A percentile compares a stretch with the other conserved stretches of the same genome.
These are phyloP conservation scores for Leucania comma DNA, from an alignment of 2,888 invertebrate species.

Conservation along the genomic window DNA sequence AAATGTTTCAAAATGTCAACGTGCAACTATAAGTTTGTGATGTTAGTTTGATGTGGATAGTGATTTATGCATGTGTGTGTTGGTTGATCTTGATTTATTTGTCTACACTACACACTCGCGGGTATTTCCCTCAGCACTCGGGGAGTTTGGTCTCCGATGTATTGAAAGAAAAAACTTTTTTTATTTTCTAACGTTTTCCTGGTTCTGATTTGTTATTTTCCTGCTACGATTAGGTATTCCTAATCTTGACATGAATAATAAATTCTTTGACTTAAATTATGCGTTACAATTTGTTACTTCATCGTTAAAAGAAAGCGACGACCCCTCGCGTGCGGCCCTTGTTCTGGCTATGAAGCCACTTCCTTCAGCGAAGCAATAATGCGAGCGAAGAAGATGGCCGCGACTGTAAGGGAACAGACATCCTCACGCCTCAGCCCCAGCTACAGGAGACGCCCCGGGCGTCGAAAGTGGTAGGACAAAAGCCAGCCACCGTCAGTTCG, in stretches of 20 bases:
- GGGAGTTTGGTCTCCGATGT: conserved; percentile 2
- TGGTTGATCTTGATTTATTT: conserved; percentile 24
- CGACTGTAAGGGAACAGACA: background rate
- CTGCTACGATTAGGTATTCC: background rate
- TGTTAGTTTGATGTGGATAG: conserved; percentile 14
- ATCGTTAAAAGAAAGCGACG: conserved; percentile 7
- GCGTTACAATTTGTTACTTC: conserved; percentile 1
- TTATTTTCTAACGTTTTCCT: background rate
- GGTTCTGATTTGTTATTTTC: background rate
- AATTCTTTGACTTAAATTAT: background rate
- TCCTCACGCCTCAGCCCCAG: background rate
- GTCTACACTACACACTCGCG: conserved; percentile 1
- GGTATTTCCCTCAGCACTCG: conserved; percentile 24
- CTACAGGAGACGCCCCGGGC: background rate
- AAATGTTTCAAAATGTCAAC: background rate
- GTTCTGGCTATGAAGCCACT: background rate
- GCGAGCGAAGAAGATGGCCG: background rate
- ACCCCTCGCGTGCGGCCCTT: background rate
- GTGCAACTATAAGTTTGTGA: conserved; percentile 13
- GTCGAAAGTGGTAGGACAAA: background rate
- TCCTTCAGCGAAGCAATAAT: background rate
- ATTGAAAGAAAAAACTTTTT: conserved; percentile 1
- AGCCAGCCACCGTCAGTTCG: too few relatives aligned
- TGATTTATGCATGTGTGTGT: conserved; percentile 12
- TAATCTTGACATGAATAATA: too few relatives aligned